Evolutionary conservation across 2,113 vertebrate genomes (phyloP), one percentile per base, ranked within the genome.

Genomic region (Lontra canadensis): DNA sequence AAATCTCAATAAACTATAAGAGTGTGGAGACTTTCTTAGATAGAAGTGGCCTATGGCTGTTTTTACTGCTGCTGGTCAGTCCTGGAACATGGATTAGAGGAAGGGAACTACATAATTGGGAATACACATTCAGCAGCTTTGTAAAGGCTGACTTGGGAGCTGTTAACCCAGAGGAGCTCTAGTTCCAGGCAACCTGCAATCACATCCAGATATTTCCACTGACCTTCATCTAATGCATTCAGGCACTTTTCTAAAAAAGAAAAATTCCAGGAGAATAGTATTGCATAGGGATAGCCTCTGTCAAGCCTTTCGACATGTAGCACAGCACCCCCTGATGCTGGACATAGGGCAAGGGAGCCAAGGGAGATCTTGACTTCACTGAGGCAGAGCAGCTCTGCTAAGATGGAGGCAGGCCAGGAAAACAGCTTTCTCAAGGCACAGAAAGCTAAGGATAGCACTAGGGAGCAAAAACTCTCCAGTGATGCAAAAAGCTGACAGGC

Each of bases 41-140:
- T 1, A 39, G 17, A 47, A 6, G 4, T 25, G 59, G 57, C 1
- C 10, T 9, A 6, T 6, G 4, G 2, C 15, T 57, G 11, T 52
- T 1, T 76, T 29, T 23, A 12, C 1, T 21, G 20, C 12, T 36
- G 11, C 4, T 29, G 26, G 29, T 9, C 12, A 49, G 25, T 8
- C 15, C 11, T 2, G 0, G 0, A 20, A 4, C 31, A 23, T 0
- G 4, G 17, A 31, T 4, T 17, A 57, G 13, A 78, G 2, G 12
- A 79, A n/a, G 11, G 63, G 15, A 42, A 52, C 0, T 0, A 3
- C 59, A 17, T 0, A 1, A 2, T 14, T 8, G 4, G 0, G 18
- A 26, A 20, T 44, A 31, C 13, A 8, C 1, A 15, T 7, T 23
- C 13, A 18, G 10, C 7, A 34, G 7, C 23, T 15, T 65, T 9